Evolutionary conservation across 2,888 invertebrate genomes (phyloP), one percentile per base, ranked within the genome.

Genomic region (Epsilonema sp.): DNA sequence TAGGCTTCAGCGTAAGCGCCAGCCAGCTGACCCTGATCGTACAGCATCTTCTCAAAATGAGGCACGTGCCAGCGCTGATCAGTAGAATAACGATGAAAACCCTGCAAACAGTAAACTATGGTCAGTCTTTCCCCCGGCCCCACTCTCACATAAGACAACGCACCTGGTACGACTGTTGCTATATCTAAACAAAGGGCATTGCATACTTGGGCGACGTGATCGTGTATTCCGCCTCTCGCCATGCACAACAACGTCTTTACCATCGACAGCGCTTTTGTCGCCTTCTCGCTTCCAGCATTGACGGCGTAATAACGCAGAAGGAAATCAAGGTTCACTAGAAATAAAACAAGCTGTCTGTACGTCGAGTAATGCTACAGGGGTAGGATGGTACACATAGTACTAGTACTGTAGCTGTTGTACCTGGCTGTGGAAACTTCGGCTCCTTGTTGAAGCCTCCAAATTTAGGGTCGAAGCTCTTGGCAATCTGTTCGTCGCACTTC

Each of bases 1-100:
- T 75, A 85, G 1, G 83, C 83, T 61, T 82, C 80, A 1, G 79
- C 73, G 61, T 81, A 90, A 0, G 79, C 76, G 3, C 77, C 74
- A 46, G 79, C 74, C 39, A 90, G 68, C 63, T 87, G 87, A 0
- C 78, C 86, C 69, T 92, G 90, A 68, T 92, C 92, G 64, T 92
- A 92, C 1, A 92, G 74, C 92, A 92, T 92, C 71, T 92, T 92
- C 65, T 92, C 92, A 67, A 92, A 92, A 69, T 92, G 92, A 1
- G 90, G 92, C 1, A 92, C 83, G 63, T 89, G 89, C 92, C 92
- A 92, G 55, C 78, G 75, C 24, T 75, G 74, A 59, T 92, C 92
- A 0, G 89, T 86, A 0, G 90, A 84, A 67, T 92, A 92, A 43
- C 80, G 70, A 47, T 76, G 73, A 58, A 78, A 78, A 5, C 78